Evolutionary conservation across 2,888 invertebrate genomes (phyloP).

Genomic region (Eurytoma adleriae): DNA sequence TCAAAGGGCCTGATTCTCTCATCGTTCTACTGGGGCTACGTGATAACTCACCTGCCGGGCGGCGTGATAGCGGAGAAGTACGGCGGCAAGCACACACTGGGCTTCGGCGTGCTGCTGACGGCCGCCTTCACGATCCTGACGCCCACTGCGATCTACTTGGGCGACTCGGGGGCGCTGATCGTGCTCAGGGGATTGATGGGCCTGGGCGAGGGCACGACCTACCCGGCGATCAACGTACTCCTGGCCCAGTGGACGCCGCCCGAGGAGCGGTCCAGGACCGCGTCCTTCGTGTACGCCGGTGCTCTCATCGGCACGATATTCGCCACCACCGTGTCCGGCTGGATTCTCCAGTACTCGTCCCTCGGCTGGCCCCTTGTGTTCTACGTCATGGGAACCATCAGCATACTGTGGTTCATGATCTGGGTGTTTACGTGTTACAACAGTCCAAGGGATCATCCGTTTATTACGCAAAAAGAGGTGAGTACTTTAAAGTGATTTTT

Average conservation of each 20-base stretch:
- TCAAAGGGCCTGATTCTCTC: conserved; percentile 85
- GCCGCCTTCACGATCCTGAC: conserved; percentile 84
- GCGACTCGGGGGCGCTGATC: conserved; percentile 88
- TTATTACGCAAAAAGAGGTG: conserved; percentile 71
- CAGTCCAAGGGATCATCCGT: conserved; percentile 73
- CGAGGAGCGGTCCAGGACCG: conserved; percentile 82
- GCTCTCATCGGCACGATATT: conserved; percentile 82
- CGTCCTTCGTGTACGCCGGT: conserved; percentile 88
- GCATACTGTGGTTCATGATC: conserved; percentile 84
- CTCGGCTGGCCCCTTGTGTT: conserved; percentile 86
- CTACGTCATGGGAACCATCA: conserved; percentile 87
- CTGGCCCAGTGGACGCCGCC: conserved; percentile 89
- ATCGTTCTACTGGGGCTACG: conserved; percentile 92
- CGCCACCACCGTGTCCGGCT: conserved; percentile 82
- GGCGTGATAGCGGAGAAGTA: conserved; percentile 88
- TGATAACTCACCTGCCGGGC: conserved; percentile 89
- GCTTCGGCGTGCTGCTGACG: conserved; percentile 89
- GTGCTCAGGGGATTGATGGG: conserved; percentile 66
- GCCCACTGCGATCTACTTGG: conserved; percentile 85
- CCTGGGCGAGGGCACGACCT: conserved; percentile 87
- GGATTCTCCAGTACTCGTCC: conserved; percentile 81
- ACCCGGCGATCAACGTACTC: conserved; percentile 89
- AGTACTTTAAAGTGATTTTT: not conserved
- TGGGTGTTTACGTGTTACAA: conserved; percentile 78
- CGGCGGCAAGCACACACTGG: conserved; percentile 90